Base-by-base conservation (phyloP, 1,140 invertebrate species). In the Ylistrum balloti region DNA sequence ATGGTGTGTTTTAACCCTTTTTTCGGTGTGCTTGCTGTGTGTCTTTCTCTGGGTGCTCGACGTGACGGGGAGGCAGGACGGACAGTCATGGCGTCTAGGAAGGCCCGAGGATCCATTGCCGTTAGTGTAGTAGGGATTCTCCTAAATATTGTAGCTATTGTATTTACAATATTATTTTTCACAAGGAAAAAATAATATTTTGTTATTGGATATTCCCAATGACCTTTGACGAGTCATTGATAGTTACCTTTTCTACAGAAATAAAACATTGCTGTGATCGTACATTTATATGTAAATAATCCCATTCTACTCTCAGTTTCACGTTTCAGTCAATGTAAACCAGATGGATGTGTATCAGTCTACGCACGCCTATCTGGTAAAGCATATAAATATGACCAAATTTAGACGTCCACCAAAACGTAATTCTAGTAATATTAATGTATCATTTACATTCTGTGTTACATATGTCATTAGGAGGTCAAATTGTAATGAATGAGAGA, bases 11-110 rank as follows among this genome's bases (percentile, higher is more conserved):
- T 87, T 87, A 87, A 87, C 9, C 86, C 86, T 1, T 34, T 87
- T 34, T 87, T 87, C 35, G 86, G 86, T 17, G 33, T 38, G 28
- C 86, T 87, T 87, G 33, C 86, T 87, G 86, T 87, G 33, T 87
- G 35, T 87, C 20, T 87, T 17, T 87, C 86, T 9, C 33, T 87
- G n/a, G 35, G 35, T 5, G 33, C 86, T 0, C 17, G 35, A 34
- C 33, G 35, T 35, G 86, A 87, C 86, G 33, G 33, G 15, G 86
- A 87, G 35, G 33, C 33, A 11, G 86, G 86, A 35, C 28, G 35
- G 33, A 20, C 35, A n/a, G 20, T n/a, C 2, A 38, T 20, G 35
- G 86, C 86, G 33, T 34, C 33, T 11, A 38, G 33, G 22, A 87
- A 87, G 33, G 86, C 33, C n/a, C 33, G 35, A 17, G 86, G 33